phyloP scores from a whole-genome alignment of 2,797 vertebrate genomes.

The Podargus strigoides region DNA sequence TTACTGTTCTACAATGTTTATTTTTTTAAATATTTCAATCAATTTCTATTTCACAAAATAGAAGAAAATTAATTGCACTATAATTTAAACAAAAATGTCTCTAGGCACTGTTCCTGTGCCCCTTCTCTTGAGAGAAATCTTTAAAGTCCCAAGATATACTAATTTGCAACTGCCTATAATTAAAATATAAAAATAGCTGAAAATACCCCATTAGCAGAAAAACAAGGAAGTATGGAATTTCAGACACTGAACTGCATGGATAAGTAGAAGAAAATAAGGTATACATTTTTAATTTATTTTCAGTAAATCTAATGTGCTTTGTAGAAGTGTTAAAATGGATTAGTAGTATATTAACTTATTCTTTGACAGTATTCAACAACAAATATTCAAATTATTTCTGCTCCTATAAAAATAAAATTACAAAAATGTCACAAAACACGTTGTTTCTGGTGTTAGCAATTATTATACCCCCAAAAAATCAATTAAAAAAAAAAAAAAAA shows the following conservation, averaged over 20 bases:
- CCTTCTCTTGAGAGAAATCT: not conserved
- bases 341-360: not conserved
- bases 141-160: not conserved
- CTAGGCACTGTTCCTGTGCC: not conserved
- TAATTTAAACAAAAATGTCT: not conserved
- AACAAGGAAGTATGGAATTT: not conserved
- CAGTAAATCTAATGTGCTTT: not conserved
- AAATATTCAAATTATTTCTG: not conserved
- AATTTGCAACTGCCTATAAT: not conserved
- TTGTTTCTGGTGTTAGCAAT: not conserved
- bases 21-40: not conserved
- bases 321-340: not conserved
- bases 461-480: not conserved
- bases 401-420: not conserved
- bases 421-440: not conserved
- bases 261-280: not conserved
- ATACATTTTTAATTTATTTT: not conserved
- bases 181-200: not conserved
- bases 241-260: not conserved
- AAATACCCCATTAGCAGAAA: not conserved
- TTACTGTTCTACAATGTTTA: not conserved
- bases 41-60: not conserved
- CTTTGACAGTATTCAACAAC: not conserved
- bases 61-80: not conserved
- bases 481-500: not conserved